These are phyloP conservation scores for Heliconius himera DNA, from an alignment of 1,140 invertebrate genomes.

Conservation along the genomic window DNA sequence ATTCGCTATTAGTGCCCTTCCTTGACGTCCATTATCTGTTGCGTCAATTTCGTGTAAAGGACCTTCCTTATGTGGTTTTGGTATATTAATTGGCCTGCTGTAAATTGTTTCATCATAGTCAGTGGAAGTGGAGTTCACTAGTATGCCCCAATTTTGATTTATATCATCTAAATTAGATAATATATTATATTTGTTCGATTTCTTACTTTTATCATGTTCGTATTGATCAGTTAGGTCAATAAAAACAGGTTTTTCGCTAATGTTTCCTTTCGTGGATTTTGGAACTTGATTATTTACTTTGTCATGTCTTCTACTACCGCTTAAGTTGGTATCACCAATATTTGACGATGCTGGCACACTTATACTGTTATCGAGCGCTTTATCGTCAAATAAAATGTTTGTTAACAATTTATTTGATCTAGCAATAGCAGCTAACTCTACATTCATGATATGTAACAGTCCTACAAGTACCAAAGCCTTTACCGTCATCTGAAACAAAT, in stretches of 20 bases:
- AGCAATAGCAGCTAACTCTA: background rate
- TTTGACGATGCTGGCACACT: background rate
- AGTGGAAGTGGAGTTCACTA: background rate
- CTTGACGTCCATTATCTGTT: background rate
- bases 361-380: constrained; percentile 4
- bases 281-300: background rate
- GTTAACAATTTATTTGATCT: background rate
- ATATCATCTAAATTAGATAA: background rate
- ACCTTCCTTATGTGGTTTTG: background rate
- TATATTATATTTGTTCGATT: background rate
- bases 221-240: background rate
- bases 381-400: background rate
- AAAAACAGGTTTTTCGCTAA: background rate
- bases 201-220: background rate
- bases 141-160: constrained; percentile 26
- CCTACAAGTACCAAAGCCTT: background rate
- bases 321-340: background rate
- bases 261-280: background rate
- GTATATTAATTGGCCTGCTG: constrained; percentile 27
- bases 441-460: background rate
- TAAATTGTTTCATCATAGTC: constrained; percentile 12
- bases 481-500: background rate
- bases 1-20: background rate
- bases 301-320: background rate
- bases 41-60: background rate